phyloP scores from a whole-genome alignment of 2,113 vertebrate species.

The Callorhinus ursinus region DNA sequence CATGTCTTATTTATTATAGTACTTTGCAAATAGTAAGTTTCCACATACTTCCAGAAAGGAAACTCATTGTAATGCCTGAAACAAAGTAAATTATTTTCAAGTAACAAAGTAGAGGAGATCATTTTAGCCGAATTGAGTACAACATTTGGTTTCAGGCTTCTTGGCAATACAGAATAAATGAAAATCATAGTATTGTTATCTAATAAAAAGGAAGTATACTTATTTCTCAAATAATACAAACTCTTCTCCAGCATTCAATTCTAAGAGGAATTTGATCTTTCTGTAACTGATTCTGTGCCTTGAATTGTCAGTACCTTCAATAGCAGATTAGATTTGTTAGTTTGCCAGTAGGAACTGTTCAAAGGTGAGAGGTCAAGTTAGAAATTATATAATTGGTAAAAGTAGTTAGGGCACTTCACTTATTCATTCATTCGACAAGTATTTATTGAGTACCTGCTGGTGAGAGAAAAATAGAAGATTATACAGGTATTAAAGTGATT shows the following conservation, averaged over 20 bases:
- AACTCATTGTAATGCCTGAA: conserved; percentile 52
- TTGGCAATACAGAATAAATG: neutral
- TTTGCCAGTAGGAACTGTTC: conserved; percentile 37
- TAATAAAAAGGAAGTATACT: neutral
- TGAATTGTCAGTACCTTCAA: neutral
- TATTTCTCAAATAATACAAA: conserved; percentile 38
- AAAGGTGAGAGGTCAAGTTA: neutral
- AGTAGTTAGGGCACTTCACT: conserved; percentile 18
- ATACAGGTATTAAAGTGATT: conserved; percentile 33
- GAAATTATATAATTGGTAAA: conserved; percentile 29
- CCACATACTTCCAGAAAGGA: neutral
- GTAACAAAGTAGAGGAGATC: neutral
- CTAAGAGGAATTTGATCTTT: conserved; percentile 26
- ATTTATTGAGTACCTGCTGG: conserved; percentile 9
- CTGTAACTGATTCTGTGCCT: conserved; percentile 25
- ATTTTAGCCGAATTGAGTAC: conserved; percentile 11
- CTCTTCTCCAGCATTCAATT: conserved; percentile 16
- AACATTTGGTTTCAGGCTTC: conserved; percentile 12
- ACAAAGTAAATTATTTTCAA: conserved; percentile 49
- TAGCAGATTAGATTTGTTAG: conserved; percentile 25
- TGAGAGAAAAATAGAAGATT: conserved; percentile 56
- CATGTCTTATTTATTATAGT: neutral
- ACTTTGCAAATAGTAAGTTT: conserved; percentile 20
- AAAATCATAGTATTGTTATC: conserved; percentile 32
- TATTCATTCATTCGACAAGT: conserved; percentile 36